phyloP scores from a whole-genome alignment of 2,888 invertebrate genomes.

The Temnothorax rugatulus region DNA sequence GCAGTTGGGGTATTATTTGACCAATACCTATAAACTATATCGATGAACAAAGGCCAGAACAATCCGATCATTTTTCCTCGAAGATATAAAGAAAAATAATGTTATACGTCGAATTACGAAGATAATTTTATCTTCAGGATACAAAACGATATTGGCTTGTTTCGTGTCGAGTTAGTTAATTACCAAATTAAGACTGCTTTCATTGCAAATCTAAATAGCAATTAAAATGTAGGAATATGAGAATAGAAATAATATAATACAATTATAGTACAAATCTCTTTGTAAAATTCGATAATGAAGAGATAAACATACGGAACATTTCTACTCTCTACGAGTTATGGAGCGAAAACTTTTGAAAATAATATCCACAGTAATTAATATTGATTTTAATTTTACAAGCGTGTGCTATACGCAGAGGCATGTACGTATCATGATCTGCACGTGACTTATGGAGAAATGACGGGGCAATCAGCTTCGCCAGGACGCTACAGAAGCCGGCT shows the following conservation, averaged over 20 bases:
- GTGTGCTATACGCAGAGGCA: neutral
- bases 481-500: slow-evolving; percentile 68
- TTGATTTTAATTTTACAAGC: neutral
- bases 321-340: neutral
- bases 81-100: neutral
- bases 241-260: neutral
- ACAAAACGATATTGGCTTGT: neutral
- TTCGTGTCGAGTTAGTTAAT: slow-evolving; percentile 5
- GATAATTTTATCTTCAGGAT: neutral
- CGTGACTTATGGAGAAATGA: slow-evolving; percentile 62
- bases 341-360: neutral
- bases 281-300: neutral
- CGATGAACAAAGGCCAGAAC: neutral
- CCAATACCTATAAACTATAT: neutral
- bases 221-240: neutral
- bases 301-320: neutral
- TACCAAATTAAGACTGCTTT: slow-evolving; percentile 1
- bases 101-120: neutral
- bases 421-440: slow-evolving; percentile 30
- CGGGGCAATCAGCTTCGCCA: slow-evolving; percentile 54
- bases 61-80: neutral
- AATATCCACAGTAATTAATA: neutral
- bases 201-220: neutral
- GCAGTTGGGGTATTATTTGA: neutral
- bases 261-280: neutral